Percentiles rank a stretch among this genome's conserved stretches.
Conservation (phyloP, 1,140 invertebrate species). For the Sipha flava region DNA sequence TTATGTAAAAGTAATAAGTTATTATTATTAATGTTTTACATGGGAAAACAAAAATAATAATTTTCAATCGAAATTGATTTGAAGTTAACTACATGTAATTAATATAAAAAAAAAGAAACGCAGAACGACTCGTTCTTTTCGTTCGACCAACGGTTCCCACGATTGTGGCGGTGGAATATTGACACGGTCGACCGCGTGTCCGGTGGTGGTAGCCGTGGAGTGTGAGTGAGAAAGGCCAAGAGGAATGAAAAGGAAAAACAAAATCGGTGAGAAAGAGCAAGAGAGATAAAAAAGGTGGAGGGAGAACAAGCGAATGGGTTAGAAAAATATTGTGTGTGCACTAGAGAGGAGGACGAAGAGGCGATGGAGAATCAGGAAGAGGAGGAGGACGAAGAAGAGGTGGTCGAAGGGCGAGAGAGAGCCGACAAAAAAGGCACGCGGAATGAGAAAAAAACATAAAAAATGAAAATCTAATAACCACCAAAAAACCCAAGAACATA, state of each 20-base stretch:
- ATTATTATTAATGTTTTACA: background rate
- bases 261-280: background rate
- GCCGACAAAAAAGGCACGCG: background rate
- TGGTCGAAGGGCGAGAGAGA: background rate
- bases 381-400: background rate
- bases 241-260: background rate
- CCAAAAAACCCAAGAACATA: background rate
- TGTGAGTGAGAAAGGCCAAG: background rate
- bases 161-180: background rate
- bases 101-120: background rate
- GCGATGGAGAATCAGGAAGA: too few relatives aligned
- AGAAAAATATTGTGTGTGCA: too few relatives aligned
- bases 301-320: background rate
- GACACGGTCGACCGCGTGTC: constrained; percentile 28
- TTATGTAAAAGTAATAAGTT: background rate
- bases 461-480: background rate
- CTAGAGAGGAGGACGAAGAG: background rate
- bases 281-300: background rate
- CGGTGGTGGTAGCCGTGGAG: background rate
- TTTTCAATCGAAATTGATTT: background rate
- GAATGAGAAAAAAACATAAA: background rate
- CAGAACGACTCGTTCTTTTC: constrained; percentile 2
- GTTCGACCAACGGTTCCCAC: constrained; percentile 8
- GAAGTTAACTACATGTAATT: background rate
- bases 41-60: background rate